phyloP scores from a whole-genome alignment of 2,797 vertebrate genomes.

The Decapterus maruadsi region DNA sequence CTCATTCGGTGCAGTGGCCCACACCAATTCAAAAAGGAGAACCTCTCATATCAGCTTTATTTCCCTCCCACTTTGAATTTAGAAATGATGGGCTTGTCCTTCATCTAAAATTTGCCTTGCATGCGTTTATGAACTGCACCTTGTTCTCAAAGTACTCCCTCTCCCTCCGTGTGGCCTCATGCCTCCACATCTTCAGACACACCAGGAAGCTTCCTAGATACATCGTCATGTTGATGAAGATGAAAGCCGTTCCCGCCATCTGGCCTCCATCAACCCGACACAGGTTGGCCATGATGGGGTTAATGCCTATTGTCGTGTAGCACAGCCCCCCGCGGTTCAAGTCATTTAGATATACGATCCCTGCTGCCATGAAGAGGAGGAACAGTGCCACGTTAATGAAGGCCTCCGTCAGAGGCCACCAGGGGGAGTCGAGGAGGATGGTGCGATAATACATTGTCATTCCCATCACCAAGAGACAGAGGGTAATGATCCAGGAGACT shows the following conservation, averaged over 20 bases:
- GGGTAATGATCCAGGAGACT: conserved; percentile 84
- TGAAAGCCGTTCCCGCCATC: conserved; percentile 85
- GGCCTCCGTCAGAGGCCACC: conserved; percentile 89
- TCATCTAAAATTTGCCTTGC: neutral
- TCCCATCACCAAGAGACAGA: conserved; percentile 82
- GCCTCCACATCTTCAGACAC: conserved; percentile 86
- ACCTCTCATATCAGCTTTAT: neutral
- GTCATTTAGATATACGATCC: conserved; percentile 87
- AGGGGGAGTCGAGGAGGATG: conserved; percentile 86
- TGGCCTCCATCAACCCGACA: conserved; percentile 85
- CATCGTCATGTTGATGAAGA: conserved; percentile 84
- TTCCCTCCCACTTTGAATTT: neutral
- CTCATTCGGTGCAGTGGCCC: neutral
- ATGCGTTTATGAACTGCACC: conserved; percentile 38
- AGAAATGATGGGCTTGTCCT: neutral
- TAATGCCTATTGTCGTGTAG: conserved; percentile 78
- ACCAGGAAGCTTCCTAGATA: conserved; percentile 83
- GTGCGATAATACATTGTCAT: conserved; percentile 87
- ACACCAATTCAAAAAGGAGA: neutral
- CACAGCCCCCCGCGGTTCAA: conserved; percentile 88
- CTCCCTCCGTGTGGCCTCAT: conserved; percentile 69
- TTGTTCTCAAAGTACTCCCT: conserved; percentile 42
- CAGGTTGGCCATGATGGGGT: conserved; percentile 80
- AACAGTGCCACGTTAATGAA: conserved; percentile 83
- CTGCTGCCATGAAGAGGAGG: conserved; percentile 86